Percentiles rank a stretch among this genome's conserved stretches.
These are phyloP conservation scores for Clangula hyemalis DNA, from an alignment of 2,797 vertebrate genomes.

Conservation along the genomic window DNA sequence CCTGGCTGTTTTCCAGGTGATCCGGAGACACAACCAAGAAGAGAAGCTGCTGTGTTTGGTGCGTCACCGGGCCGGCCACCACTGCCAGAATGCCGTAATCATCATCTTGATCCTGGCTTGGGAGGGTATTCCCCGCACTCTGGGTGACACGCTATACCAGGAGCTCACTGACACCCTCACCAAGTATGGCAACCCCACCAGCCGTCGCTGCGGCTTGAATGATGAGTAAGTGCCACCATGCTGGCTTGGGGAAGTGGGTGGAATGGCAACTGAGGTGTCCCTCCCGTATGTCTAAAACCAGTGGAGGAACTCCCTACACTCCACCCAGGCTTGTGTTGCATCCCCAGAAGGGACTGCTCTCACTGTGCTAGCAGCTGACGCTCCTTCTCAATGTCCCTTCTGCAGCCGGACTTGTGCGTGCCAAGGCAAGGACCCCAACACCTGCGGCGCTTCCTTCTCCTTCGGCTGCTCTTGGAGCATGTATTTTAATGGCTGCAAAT, in stretches of 20 bases:
- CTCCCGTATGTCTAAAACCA: background rate
- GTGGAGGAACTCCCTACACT: background rate
- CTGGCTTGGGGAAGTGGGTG: rapidly evolving
- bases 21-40: conserved; percentile 87
- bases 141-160: conserved; percentile 93
- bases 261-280: background rate
- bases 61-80: conserved; percentile 92
- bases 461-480: conserved; percentile 99
- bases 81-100: conserved; percentile 92
- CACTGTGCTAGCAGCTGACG: rapidly evolving
- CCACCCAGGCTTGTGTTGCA: background rate
- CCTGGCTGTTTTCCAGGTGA: conserved; percentile 82
- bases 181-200: conserved; percentile 94
- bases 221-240: conserved; percentile 86
- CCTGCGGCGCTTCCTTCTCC: conserved; percentile 94
- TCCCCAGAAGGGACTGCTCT: background rate
- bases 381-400: background rate
- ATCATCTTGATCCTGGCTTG: conserved; percentile 96
- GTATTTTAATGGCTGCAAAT: conserved; percentile 99
- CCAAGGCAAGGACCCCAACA: conserved; percentile 93
- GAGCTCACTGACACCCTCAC: conserved; percentile 91
- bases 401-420: conserved; percentile 96
- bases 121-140: conserved; percentile 90
- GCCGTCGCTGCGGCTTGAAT: conserved; percentile 95
- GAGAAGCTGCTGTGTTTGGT: conserved; percentile 97